A percentile compares a stretch with the other conserved stretches of the same genome.
Conservation (phyloP, 1,140 invertebrate species). For the roundworm (Caenorhabditis elegans) region DNA sequence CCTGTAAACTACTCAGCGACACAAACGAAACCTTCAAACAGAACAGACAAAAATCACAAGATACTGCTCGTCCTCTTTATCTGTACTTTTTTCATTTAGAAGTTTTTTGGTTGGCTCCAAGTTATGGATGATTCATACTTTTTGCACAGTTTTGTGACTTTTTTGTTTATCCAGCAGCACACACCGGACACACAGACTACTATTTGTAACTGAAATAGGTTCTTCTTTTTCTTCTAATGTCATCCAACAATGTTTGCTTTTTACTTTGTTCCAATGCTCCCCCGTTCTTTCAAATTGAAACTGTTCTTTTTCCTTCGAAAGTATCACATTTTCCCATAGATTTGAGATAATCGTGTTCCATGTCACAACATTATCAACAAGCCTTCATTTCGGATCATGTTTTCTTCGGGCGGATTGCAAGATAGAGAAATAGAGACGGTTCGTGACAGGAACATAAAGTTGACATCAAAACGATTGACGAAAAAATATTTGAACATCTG, state of each 20-base stretch:
- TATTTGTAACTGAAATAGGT: conserved; percentile 15
- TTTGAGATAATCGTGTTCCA: not conserved
- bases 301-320: not conserved
- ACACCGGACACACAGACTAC: not conserved
- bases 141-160: not conserved
- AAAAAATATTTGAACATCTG: not conserved
- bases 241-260: conserved; percentile 1
- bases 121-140: no score
- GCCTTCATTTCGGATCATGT: not conserved
- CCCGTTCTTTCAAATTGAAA: not conserved
- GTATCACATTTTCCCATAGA: not conserved
- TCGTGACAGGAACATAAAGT: conserved; percentile 12
- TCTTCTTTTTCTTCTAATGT: not conserved
- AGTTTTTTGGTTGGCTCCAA: no score
- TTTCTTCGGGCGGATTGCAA: not conserved
- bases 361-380: conserved; percentile 2
- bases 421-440: not conserved
- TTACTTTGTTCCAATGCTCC: conserved; percentile 7
- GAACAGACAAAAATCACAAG: no score
- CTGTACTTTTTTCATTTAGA: no score
- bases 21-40: no score
- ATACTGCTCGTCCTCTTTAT: no score
- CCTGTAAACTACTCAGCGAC: no score
- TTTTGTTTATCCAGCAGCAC: not conserved
- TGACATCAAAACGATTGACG: not conserved